Evolutionary conservation across 1,140 invertebrate genomes (phyloP).

Genomic region (Drosophila triauraria): DNA sequence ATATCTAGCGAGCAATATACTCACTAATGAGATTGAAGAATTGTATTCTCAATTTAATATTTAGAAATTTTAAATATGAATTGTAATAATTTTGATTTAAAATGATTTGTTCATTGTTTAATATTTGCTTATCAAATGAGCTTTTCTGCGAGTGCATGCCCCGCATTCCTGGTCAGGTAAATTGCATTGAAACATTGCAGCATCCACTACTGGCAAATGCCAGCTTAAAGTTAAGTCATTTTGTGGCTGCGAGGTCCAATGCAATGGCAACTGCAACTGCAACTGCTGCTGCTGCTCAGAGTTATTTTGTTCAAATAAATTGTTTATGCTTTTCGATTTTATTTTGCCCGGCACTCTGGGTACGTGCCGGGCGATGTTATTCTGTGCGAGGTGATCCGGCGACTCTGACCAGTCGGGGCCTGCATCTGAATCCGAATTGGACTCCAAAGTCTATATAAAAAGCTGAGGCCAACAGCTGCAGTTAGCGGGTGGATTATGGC

Average conservation of each 20-base stretch:
- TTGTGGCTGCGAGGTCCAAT: constrained; percentile 51
- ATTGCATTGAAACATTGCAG: constrained; percentile 69
- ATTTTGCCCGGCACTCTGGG: constrained; percentile 45
- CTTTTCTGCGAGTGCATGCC: constrained; percentile 43
- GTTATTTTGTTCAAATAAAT: constrained; percentile 76
- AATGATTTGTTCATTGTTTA: background rate
- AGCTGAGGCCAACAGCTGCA: constrained; percentile 57
- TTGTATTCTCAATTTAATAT: background rate
- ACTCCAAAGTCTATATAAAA: constrained; percentile 18
- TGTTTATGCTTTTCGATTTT: constrained; percentile 79
- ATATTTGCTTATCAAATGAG: too few relatives aligned
- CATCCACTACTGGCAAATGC: constrained; percentile 66
- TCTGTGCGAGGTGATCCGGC: constrained; percentile 65
- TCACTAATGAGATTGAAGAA: background rate
- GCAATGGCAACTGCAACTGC: constrained; percentile 32
- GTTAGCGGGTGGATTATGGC: constrained; percentile 68
- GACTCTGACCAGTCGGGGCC: constrained; percentile 21
- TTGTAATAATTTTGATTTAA: too few relatives aligned
- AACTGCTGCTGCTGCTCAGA: constrained; percentile 46
- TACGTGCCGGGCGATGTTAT: constrained; percentile 24
- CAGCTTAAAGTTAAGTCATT: constrained; percentile 81
- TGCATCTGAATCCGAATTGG: constrained; percentile 12
- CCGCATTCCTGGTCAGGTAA: constrained; percentile 57
- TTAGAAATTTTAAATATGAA: too few relatives aligned
- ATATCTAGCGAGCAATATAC: background rate